Base-by-base conservation (phyloP, 1,140 invertebrate genomes). In the Galleria mellonella region DNA sequence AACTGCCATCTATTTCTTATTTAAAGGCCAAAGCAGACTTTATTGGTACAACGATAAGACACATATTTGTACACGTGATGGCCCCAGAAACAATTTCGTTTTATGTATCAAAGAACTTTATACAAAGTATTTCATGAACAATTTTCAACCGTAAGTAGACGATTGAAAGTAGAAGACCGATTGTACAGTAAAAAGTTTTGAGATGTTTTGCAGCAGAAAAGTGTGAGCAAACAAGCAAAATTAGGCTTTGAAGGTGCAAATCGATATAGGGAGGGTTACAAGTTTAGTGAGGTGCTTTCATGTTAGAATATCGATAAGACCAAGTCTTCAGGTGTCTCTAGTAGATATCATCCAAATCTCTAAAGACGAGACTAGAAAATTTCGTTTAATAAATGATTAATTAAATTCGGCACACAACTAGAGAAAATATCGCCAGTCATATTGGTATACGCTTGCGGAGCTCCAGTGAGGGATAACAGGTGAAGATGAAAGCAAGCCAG, bases 191-290 rank as follows among this genome's bases (percentile, higher is more conserved):
- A 37, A 37, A 11, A 17, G 5, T 15, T 2, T 5, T 37, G 14
- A 37, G 13, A 9, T 17, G 35, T 17, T 37, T 9, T 0, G 1
- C 13, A 9, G 9, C 2, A 11, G 35, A 15, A 9, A 6, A 17
- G 2, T 9, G 9, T 37, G 40, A 50, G 52, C 72, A 68, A 69
- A 73, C 64, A 72, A 53, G 61, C 63, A 68, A 72, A 69, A 72
- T 75, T 77, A 77, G 72, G 71, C 71, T 75, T 69, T 67, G 56
- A 55, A 54, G 63, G 51, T 51, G 58, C 54, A 53, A 68, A 83
- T 83, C 78, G 72, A 83, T 83, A 78, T 59, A 72, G 65, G 64
- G 62, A 61, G 60, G 51, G 48, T 56, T 56, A 47, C 31, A 15
- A 35, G 17, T 2, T 9, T 65, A 74, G 73, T 49, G 72, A 37